A percentile compares a stretch with the other conserved stretches of the same genome.
Conservation (phyloP, 2,113 vertebrate species). For the Phrynocephalus versicolor region DNA sequence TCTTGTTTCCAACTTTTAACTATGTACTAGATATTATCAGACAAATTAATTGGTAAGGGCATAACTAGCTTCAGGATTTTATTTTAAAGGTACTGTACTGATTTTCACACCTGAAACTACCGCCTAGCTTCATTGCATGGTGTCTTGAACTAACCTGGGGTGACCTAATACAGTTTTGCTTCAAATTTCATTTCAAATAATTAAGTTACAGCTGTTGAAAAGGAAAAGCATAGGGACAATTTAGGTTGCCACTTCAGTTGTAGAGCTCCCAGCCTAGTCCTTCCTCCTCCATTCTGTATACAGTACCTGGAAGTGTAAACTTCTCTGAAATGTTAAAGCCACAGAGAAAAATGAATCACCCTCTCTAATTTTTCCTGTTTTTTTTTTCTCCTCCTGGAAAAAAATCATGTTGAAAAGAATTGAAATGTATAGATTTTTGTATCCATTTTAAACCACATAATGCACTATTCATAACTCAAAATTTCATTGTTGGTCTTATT, state of each 20-base stretch:
- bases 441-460: too few species aligned
- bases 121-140: neutral
- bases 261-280: neutral
- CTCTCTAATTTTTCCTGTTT: too few species aligned
- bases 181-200: neutral
- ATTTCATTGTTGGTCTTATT: too few species aligned
- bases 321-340: too few species aligned
- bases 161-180: neutral
- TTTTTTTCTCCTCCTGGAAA: too few species aligned
- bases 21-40: neutral
- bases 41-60: conserved; percentile 11
- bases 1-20: neutral
- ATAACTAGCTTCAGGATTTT: neutral
- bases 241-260: neutral
- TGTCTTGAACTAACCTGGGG: neutral
- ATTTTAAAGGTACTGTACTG: neutral
- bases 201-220: too few species aligned
- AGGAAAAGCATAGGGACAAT: neutral
- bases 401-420: too few species aligned
- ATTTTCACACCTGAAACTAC: neutral
- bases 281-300: too few species aligned
- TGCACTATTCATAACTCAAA: too few species aligned
- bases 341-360: too few species aligned
- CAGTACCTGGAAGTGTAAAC: too few species aligned
- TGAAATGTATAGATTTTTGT: too few species aligned